Evolutionary conservation across 2,888 invertebrate species (phyloP), one percentile per base, ranked within the genome.

Genomic region (Acronicta psi): DNA sequence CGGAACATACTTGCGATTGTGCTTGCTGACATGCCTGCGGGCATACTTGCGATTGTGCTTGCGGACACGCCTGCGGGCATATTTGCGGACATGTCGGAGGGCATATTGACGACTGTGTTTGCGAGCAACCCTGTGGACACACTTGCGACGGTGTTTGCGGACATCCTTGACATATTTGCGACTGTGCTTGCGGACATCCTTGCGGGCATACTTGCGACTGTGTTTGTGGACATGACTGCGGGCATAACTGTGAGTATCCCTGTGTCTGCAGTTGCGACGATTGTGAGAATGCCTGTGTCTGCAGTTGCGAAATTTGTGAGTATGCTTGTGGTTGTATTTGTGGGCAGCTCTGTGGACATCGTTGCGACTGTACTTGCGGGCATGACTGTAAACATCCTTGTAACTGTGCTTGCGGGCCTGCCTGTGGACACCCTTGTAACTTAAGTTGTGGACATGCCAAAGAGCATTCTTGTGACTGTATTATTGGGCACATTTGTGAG

Each of bases 161-260:
- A 11, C 9, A 41, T 43, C 18, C 29, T 23, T n/a, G n/a, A 16
- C n/a, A 43, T 13, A 49, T 9, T 20, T 59, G 17, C 25, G 31
- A 23, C 13, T 18, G 31, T 25, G 8, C 29, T 38, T 51, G 41
- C 13, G 14, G n/a, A 40, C 49, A n/a, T 11, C 18, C 0, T 10
- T 3, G 16, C 17, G 40, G 17, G 17, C 23, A n/a, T 34, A 5
- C 44, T 41, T 45, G 44, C 14, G 61, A 6, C 14, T 44, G 40
- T 9, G 23, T 2, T 25, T 43, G 49, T 14, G 4, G 4, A 7
- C 18, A 14, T 49, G 10, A 10, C 11, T 17, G 29, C 10, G 31
- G 29, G n/a, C 49, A 25, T 18, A n/a, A 2, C 17, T 46, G 45
- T 1, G 25, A 29, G n/a, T n/a, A n/a, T n/a, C n/a, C n/a, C 10